Percentiles rank a stretch among this genome's conserved stretches.
Conservation (phyloP, 2,888 invertebrate species). For the Scelioninae gen. 1 region DNA sequence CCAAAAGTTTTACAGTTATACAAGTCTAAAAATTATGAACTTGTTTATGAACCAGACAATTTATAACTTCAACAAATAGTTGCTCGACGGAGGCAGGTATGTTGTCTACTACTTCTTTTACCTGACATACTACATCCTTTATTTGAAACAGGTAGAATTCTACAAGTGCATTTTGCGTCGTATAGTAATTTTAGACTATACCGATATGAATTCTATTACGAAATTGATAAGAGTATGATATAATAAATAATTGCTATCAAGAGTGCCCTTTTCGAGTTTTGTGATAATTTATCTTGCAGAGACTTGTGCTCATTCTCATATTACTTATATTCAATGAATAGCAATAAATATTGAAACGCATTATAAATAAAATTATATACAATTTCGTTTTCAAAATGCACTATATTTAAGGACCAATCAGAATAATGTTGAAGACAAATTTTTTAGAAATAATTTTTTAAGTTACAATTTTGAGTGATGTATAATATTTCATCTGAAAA, state of each 20-base stretch:
- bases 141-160: conserved; percentile 43
- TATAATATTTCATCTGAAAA: no score
- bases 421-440: no score
- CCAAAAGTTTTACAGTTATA: neutral
- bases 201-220: conserved; percentile 36
- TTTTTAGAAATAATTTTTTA: no score
- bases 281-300: conserved; percentile 6
- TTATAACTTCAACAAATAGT: conserved; percentile 6
- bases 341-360: no score
- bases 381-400: no score
- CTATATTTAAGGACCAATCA: no score
- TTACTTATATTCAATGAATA: no score
- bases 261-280: conserved; percentile 12
- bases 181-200: neutral
- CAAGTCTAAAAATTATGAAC: conserved; percentile 4
- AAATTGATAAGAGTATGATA: conserved; percentile 32
- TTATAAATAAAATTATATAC: no score
- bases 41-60: conserved; percentile 16
- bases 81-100: conserved; percentile 5
- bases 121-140: conserved; percentile 2
- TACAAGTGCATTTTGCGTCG: conserved; percentile 17
- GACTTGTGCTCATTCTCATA: neutral
- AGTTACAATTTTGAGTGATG: no score
- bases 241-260: conserved; percentile 35
- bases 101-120: conserved; percentile 24